Evolutionary conservation across 2,113 vertebrate genomes (phyloP).

Genomic region (Ammodramus savannarum): DNA sequence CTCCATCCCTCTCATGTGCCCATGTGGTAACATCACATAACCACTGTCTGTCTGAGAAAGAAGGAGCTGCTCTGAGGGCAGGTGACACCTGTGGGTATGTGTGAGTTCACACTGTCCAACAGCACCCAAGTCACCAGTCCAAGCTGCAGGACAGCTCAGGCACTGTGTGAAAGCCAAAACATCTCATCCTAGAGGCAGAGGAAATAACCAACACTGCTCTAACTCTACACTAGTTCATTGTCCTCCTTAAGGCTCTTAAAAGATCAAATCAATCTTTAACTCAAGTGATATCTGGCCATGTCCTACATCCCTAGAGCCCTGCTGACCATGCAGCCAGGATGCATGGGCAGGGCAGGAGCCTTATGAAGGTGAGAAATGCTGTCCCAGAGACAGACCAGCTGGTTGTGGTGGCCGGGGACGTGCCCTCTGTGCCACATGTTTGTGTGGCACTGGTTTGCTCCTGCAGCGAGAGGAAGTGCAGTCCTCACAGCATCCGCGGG

Average conservation of each 20-base stretch:
- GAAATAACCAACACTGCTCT: background rate
- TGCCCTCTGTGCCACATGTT: background rate
- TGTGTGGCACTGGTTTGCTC: background rate
- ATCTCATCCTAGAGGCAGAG: background rate
- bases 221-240: background rate
- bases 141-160: background rate
- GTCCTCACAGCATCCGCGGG: background rate
- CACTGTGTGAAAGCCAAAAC: background rate
- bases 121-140: background rate
- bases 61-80: background rate
- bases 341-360: background rate
- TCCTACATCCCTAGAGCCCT: background rate
- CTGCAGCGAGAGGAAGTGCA: background rate
- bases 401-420: background rate
- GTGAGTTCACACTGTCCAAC: background rate
- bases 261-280: background rate
- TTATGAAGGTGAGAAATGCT: background rate
- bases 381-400: background rate
- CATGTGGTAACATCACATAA: background rate
- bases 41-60: background rate
- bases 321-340: accelerated
- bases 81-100: background rate
- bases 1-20: background rate
- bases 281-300: background rate
- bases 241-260: background rate